Evolutionary conservation across 2,113 vertebrate genomes (phyloP), one percentile per base, ranked within the genome.

Genomic region (Crotophaga sulcirostris): DNA sequence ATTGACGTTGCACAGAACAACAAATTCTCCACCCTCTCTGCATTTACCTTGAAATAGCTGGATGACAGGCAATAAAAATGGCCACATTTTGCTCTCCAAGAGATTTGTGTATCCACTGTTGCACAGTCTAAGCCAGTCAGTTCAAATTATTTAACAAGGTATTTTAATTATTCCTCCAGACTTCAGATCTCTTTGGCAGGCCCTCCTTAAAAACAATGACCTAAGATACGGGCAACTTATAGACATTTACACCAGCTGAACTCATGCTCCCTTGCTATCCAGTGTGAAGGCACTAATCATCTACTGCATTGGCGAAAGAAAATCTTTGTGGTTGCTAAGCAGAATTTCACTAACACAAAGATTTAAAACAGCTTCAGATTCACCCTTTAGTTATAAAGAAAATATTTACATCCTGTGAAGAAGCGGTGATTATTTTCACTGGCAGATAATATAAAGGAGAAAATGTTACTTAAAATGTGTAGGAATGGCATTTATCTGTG

Each of bases 291-390:
- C 84, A 85, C 29, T 73, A 47, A 84, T 94, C 68, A 82, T 90
- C 93, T 95, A 47, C 45, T 60, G 56, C 13, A 33, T 6, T 79
- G 84, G 64, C 40, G 63, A 97, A 95, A 85, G 36, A 67, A 94
- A 70, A 47, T 86, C 59, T 94, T 76, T 86, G 63, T 92, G 24
- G 38, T 70, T 97, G 90, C 74, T 82, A 94, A 91, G 63, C n/a
- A 76, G 89, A 70, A 40, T 89, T 97, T 96, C 45, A 73, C 59
- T 93, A 69, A 94, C 94, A 97, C 67, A n/a, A 70, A 90, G 42
- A 91, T 64, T 89, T 90, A 87, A 89, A 93, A 18, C 69, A 75
- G 29, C 66, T 84, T 95, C 78, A 77, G 45, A 90, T 80, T 96
- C 80, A 83, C 42, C 26, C 52, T 64, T 59, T 63, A 84, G 62